Percentiles rank a stretch among this genome's conserved stretches.
Evolutionary conservation across 2,113 vertebrate genomes (phyloP).

Genomic region (Hyperopisus bebe): DNA sequence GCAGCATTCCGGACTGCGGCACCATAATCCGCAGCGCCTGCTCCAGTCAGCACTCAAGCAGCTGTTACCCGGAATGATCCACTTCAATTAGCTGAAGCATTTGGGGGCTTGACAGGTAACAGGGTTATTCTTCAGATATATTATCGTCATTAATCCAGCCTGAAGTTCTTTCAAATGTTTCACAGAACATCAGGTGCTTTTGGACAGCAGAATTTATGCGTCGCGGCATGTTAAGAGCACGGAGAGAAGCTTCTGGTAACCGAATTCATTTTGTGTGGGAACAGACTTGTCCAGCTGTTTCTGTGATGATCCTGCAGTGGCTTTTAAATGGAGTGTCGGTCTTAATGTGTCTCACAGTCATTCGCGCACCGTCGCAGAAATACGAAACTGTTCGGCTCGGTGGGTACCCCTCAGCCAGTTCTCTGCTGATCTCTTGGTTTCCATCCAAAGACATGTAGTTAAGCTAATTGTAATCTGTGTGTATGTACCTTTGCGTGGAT

Average conservation of each 20-base stretch:
- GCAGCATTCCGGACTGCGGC: not conserved
- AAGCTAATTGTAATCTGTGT: not conserved
- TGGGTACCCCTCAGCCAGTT: not conserved
- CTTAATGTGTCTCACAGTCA: not conserved
- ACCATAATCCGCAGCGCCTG: not conserved
- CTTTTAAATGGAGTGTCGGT: not conserved
- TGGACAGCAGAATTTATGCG: not conserved
- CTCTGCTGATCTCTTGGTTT: not conserved
- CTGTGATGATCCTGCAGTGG: not conserved
- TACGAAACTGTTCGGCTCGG: not conserved
- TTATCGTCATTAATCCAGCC: not conserved
- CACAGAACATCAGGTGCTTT: not conserved
- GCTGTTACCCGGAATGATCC: not conserved
- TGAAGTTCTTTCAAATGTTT: not conserved
- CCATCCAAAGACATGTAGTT: not conserved
- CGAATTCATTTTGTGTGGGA: not conserved
- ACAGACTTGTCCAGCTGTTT: not conserved
- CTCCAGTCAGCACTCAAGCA: not conserved
- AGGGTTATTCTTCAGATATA: not conserved
- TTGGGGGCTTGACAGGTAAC: slow-evolving; percentile 1
- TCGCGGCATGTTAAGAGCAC: not conserved
- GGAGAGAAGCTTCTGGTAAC: not conserved
- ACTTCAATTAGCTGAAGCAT: not conserved
- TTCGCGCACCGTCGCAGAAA: not conserved
- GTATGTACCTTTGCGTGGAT: not conserved